Evolutionary conservation across 2,113 vertebrate genomes (phyloP), one percentile per base, ranked within the genome.

Genomic region (Podarcis muralis): DNA sequence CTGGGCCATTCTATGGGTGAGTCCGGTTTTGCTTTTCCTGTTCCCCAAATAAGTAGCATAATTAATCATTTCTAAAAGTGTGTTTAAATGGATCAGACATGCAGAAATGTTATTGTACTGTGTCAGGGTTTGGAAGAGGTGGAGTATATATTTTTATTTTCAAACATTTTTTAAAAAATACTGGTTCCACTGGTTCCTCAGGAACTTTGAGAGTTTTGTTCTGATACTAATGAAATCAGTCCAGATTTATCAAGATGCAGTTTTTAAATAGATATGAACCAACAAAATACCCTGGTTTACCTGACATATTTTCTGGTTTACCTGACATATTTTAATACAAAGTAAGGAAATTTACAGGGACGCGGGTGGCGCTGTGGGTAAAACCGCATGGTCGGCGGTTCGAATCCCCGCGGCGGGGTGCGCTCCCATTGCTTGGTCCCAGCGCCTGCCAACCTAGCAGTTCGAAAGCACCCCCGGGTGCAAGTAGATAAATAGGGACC

Each of bases 1-100:
- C 80, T 68, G 37, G 23, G 27, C 66, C 18, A 48, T 68, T 82
- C 72, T 74, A 35, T 90, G 71, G 88, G 88, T 86, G 78, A 82
- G 72, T 35, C 84, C 16, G 9, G 37, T 76, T 81, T 79, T 77
- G 53, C 32, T 83, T 69, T 4, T 87, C 48, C 9, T 3, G 6
- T 11, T 68, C 1, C 83, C 87, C 59, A 87, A 15, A 90, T 88
- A 88, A 59, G 37, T 48, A 53, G 66, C 74, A 82, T 77, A 76
- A 83, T 23, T 77, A 43, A 53, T 27, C 48, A 71, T 53, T 43
- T 59, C 40, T 25, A 37, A 83, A 53, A 35, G 68, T 68, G 32
- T 82, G 48, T 40, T n/a, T 79, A 18, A 53, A 62, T 48, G 65
- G 62, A 75, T 53, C 53, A 88, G 83, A 30, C 77, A 68, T 83